Evolutionary conservation across 2,113 vertebrate genomes (phyloP).

Genomic region (Dryoscopus gambensis): DNA sequence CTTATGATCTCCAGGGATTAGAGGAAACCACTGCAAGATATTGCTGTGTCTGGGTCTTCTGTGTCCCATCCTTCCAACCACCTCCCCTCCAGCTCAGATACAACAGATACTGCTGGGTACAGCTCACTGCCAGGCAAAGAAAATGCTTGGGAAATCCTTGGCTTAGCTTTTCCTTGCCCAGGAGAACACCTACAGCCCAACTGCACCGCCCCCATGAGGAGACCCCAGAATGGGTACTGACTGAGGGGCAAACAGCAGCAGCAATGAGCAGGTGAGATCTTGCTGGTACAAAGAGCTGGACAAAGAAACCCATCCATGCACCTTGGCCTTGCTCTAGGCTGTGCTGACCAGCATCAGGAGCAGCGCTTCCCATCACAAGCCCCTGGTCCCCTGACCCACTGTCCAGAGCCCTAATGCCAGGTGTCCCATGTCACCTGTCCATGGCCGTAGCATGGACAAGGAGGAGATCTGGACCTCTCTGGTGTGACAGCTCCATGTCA

Average conservation of each 20-base stretch:
- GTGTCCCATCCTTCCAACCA: neutral
- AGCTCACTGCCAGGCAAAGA: neutral
- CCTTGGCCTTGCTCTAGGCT: neutral
- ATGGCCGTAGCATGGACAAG: rapidly evolving
- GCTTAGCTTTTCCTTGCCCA: neutral
- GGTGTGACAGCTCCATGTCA: neutral
- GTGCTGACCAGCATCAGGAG: neutral
- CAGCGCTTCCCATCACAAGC: neutral
- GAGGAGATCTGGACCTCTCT: neutral
- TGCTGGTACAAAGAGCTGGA: neutral
- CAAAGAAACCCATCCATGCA: neutral
- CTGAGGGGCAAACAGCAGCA: neutral
- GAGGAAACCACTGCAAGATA: neutral
- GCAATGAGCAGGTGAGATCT: neutral
- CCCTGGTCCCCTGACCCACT: rapidly evolving
- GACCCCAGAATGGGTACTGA: rapidly evolving
- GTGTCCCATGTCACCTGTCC: rapidly evolving
- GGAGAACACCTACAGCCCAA: neutral
- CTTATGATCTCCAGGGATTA: neutral
- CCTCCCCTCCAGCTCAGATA: neutral
- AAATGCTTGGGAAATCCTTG: neutral
- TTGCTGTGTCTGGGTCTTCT: neutral
- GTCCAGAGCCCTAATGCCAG: neutral
- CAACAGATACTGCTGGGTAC: neutral
- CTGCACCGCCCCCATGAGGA: rapidly evolving